Base-by-base conservation (phyloP, 2,888 invertebrate species). In the Caenorhabditis panamensis region DNA sequence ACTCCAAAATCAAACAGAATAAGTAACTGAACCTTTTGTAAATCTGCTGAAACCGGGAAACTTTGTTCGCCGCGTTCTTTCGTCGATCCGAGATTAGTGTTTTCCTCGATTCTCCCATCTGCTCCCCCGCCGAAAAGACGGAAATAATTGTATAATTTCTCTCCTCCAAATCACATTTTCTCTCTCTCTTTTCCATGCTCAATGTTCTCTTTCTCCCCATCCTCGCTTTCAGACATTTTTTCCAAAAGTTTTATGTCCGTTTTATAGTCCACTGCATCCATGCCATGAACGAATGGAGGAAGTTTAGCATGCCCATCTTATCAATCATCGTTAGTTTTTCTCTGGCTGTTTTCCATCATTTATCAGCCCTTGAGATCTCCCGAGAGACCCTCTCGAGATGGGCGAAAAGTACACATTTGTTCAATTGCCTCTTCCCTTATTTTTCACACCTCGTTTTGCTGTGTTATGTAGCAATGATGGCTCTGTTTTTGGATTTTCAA, bases 111-210 rank as follows among this genome's bases (percentile, higher is more conserved):
- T 69, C 49, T 49, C 41, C 64, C 63, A 73, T 64, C 64, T 64
- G 63, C 64, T 47, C 64, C 64, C 37, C 64, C 54, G 4, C 44
- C 16, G 31, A 44, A n/a, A 9, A 26, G 9, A 47, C 41, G 31
- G 58, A 72, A 63, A 75, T 75, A 75, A 75, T 75, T 67, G 75
- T 67, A 75, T 75, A 75, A 75, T 75, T 75, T 61, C 49, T 56
- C 63, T 47, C 47, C 49, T 47, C 54, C 66, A 75, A 61, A 72
- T 72, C 72, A 37, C 72, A 64, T 64, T 72, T 66, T 61, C 59
- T 41, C 51, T 41, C 54, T 61, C 51, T 44, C 24, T 26, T 51
- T 62, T 54, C 69, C 59, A 69, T 62, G 71, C 54, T 71, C 69
- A 44, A 16, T 61, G 58, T 51, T 59, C 26, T 24, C 36, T 22